Conservation (phyloP, 2,797 vertebrate genomes). For the Fistularia commersonii region DNA sequence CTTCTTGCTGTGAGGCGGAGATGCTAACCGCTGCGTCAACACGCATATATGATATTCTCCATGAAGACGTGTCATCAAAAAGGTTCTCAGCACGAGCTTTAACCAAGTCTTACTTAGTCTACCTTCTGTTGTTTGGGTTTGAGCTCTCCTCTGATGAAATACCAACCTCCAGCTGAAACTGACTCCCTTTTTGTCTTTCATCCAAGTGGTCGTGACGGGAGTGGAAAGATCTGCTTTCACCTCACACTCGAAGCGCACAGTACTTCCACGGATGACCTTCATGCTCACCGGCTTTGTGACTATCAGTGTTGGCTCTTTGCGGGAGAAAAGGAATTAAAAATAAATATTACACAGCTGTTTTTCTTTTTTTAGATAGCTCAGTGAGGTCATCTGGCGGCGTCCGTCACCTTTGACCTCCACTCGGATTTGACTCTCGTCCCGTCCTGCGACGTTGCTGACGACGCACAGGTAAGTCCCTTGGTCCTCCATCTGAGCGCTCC, state of each 20-base stretch:
- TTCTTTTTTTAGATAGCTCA: too few species aligned
- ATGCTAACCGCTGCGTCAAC: too few species aligned
- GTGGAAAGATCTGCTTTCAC: constrained; percentile 83
- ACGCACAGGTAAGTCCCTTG: constrained; percentile 91
- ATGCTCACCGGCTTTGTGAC: constrained; percentile 83
- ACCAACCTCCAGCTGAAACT: constrained; percentile 84
- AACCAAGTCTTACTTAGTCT: too few species aligned
- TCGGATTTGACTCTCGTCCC: constrained; percentile 86
- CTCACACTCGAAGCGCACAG: constrained; percentile 84
- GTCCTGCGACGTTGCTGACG: constrained; percentile 90
- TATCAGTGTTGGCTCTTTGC: constrained; percentile 86
- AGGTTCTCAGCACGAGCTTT: neutral
- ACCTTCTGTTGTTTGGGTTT: too few species aligned
- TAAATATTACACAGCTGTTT: neutral
- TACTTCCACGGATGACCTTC: constrained; percentile 80
- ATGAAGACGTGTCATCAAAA: neutral
- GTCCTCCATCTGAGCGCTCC: constrained; percentile 82
- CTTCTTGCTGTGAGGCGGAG: too few species aligned
- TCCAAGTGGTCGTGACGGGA: constrained; percentile 83
- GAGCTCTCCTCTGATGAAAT: too few species aligned
- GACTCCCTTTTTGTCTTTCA: constrained; percentile 82
- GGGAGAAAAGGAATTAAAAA: neutral
- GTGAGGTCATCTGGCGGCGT: too few species aligned
- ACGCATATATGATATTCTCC: too few species aligned
- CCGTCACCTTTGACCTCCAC: constrained; percentile 94